phyloP scores from a whole-genome alignment of 2,797 vertebrate species.

The Brotula barbata region DNA sequence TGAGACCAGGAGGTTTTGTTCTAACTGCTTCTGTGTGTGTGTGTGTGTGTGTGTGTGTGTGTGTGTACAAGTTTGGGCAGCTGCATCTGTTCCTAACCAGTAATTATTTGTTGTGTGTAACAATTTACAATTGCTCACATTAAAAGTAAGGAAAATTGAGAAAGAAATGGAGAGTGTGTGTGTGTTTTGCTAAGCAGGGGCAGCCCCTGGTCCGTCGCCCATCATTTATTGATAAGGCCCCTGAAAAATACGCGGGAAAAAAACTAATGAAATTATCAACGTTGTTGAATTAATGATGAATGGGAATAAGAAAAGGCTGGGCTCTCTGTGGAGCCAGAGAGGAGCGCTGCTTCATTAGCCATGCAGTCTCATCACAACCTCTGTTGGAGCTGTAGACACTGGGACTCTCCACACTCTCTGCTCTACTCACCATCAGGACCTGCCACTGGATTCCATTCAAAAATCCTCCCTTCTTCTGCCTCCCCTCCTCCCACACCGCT shows the following conservation, averaged over 20 bases:
- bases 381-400: slow-evolving; percentile 84
- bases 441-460: slow-evolving; percentile 88
- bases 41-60: slow-evolving; percentile 15
- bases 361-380: slow-evolving; percentile 92
- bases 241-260: slow-evolving; percentile 77
- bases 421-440: slow-evolving; percentile 77
- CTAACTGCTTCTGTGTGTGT: slow-evolving; percentile 5
- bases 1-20: background rate
- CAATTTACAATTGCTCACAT: slow-evolving; percentile 40
- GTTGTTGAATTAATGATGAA: slow-evolving; percentile 99
- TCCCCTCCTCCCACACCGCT: slow-evolving; percentile 23
- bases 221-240: slow-evolving; percentile 96
- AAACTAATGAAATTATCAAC: slow-evolving; percentile 99
- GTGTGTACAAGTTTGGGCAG: slow-evolving; percentile 7
- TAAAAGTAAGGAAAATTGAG: slow-evolving; percentile 30
- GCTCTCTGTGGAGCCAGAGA: slow-evolving; percentile 90
- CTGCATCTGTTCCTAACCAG: background rate
- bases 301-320: slow-evolving; percentile 92
- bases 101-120: slow-evolving; percentile 4
- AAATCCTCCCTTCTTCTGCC: slow-evolving; percentile 51
- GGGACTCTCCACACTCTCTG: slow-evolving; percentile 72
- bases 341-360: slow-evolving; percentile 86
- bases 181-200: slow-evolving; percentile 79
- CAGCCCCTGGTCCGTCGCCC: slow-evolving; percentile 83
- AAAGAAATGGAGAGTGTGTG: slow-evolving; percentile 38